Percentiles rank a stretch among this genome's conserved stretches.
phyloP scores from a whole-genome alignment of 1,140 invertebrate species.

The Mycetomoellerius zeteki region DNA sequence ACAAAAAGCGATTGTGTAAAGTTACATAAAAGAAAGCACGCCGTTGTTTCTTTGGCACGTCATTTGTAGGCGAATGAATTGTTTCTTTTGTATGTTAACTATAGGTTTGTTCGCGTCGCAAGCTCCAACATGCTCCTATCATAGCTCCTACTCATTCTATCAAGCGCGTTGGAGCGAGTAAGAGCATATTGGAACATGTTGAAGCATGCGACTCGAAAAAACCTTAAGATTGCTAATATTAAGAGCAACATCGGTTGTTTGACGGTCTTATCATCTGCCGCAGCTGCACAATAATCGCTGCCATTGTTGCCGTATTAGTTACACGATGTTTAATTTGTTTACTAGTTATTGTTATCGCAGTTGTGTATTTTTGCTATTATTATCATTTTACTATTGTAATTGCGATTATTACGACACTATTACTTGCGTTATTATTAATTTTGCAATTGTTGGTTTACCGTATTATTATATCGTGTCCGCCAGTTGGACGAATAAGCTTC shows the following conservation, averaged over 20 bases:
- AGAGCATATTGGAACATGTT: too few species aligned
- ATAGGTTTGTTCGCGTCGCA: too few species aligned
- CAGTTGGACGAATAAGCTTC: constrained; percentile 2
- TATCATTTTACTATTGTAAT: constrained; percentile 55
- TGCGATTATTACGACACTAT: constrained; percentile 37
- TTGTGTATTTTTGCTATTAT: constrained; percentile 56
- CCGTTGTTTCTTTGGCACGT: not conserved
- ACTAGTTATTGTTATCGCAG: constrained; percentile 71
- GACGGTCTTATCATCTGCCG: not conserved
- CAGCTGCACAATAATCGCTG: constrained; percentile 13
- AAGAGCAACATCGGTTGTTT: not conserved
- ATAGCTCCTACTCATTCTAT: too few species aligned
- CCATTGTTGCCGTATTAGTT: constrained; percentile 53
- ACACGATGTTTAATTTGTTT: constrained; percentile 72
- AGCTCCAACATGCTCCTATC: too few species aligned
- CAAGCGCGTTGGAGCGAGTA: too few species aligned
- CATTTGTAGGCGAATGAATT: not conserved
- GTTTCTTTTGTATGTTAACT: constrained; percentile 12
- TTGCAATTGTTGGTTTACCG: constrained; percentile 51
- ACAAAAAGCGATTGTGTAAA: not conserved
- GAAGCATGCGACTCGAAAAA: too few species aligned
- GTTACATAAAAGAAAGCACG: not conserved
- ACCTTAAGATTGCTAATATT: constrained; percentile 42
- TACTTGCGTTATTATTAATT: constrained; percentile 54
- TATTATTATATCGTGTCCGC: constrained; percentile 38